phyloP scores from a whole-genome alignment of 2,797 vertebrate genomes.

The Capromys pilorides region DNA sequence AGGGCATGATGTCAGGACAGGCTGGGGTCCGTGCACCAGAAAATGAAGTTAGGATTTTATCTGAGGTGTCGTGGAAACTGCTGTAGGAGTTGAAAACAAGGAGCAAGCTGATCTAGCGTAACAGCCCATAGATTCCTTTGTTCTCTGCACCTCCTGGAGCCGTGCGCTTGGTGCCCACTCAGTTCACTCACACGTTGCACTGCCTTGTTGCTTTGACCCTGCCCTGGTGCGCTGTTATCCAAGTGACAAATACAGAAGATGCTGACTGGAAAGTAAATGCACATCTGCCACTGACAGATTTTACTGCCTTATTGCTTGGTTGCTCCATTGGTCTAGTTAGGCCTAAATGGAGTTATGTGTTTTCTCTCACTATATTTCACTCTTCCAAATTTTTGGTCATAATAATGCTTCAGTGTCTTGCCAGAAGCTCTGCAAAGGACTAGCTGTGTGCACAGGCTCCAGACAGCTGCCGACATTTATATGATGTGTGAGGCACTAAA shows the following conservation, averaged over 20 bases:
- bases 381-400: background rate
- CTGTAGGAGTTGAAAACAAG: background rate
- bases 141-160: background rate
- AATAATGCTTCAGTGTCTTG: slow-evolving; percentile 30
- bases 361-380: slow-evolving; percentile 26
- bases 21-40: background rate
- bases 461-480: slow-evolving; percentile 18
- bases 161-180: background rate
- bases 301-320: slow-evolving; percentile 8
- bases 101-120: background rate
- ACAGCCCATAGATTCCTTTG: background rate
- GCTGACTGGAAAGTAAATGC: background rate
- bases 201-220: background rate
- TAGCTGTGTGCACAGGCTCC: background rate
- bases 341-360: background rate
- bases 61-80: background rate
- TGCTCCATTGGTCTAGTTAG: background rate
- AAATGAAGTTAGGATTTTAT: background rate
- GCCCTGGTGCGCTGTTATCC: background rate
- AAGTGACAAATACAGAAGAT: background rate
- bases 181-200: background rate
- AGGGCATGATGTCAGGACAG: background rate
- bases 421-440: background rate
- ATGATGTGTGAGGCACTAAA: background rate
- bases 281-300: background rate